These are phyloP conservation scores for Gila orcuttii DNA, from an alignment of 2,113 vertebrate genomes.

Conservation along the genomic window DNA sequence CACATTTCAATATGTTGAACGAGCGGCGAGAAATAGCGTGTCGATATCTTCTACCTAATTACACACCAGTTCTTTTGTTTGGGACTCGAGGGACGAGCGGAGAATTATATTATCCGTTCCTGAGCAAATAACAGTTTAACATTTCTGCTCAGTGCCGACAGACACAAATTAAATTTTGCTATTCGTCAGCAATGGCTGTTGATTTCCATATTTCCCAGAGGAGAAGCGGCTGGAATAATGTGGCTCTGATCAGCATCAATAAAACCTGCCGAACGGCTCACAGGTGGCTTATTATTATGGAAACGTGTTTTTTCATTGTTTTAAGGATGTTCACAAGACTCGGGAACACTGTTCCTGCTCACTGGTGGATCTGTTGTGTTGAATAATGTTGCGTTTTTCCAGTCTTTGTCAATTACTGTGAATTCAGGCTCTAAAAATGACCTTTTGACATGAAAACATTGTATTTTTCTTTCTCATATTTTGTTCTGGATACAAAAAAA, in stretches of 20 bases:
- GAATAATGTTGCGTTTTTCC: background rate
- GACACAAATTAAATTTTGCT: slow-evolving; percentile 48
- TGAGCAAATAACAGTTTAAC: slow-evolving; percentile 55
- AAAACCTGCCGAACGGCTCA: slow-evolving; percentile 30
- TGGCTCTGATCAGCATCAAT: slow-evolving; percentile 46
- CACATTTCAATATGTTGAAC: slow-evolving; percentile 45
- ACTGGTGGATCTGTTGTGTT: background rate
- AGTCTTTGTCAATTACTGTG: background rate
- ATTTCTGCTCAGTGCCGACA: slow-evolving; percentile 41
- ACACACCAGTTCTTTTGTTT: slow-evolving; percentile 42
- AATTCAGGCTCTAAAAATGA: background rate
- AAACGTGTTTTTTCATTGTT: slow-evolving; percentile 15
- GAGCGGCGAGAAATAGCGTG: slow-evolving; percentile 36
- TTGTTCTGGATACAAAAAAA: background rate
- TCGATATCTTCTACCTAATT: slow-evolving; percentile 56
- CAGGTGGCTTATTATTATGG: slow-evolving; percentile 26
- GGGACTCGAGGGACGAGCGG: slow-evolving; percentile 29
- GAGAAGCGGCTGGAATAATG: slow-evolving; percentile 39
- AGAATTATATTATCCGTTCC: slow-evolving; percentile 52
- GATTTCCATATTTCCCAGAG: slow-evolving; percentile 47
- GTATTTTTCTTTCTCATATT: background rate
- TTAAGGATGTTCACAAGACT: slow-evolving; percentile 10
- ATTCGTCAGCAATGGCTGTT: slow-evolving; percentile 31
- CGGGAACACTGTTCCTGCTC: background rate
- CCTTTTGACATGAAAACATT: background rate